A percentile compares a stretch with the other conserved stretches of the same genome.
Evolutionary conservation across 2,888 invertebrate genomes (phyloP).

Genomic region (Tenthredo mesomela): DNA sequence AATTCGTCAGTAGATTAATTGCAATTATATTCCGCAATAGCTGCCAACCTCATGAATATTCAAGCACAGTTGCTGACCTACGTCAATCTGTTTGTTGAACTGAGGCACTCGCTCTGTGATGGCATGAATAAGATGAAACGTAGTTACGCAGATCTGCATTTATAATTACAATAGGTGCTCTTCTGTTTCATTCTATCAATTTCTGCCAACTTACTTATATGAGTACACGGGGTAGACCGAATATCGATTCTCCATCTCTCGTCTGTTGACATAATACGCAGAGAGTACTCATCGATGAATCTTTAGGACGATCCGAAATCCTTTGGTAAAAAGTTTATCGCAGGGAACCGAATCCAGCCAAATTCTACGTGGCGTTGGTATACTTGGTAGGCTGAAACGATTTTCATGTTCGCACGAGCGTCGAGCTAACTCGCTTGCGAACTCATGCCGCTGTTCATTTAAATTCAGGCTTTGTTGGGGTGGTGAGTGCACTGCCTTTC

Average conservation of each 20-base stretch:
- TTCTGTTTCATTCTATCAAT: background rate
- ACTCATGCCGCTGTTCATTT: slow-evolving; percentile 7
- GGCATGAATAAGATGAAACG: slow-evolving; percentile 12
- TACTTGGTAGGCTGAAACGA: slow-evolving; percentile 8
- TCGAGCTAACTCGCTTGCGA: background rate
- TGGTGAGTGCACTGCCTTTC: background rate
- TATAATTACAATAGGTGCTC: background rate
- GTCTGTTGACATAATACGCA: background rate
- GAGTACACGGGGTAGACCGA: background rate
- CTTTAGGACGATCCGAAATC: background rate
- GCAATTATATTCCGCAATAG: slow-evolving; percentile 28
- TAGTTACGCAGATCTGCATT: slow-evolving; percentile 5
- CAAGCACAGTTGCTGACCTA: background rate
- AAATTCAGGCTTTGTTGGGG: slow-evolving; percentile 20
- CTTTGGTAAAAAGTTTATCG: background rate
- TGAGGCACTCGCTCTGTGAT: background rate
- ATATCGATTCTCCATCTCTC: background rate
- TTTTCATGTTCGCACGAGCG: slow-evolving; percentile 26
- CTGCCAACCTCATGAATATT: slow-evolving; percentile 33
- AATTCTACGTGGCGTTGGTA: background rate
- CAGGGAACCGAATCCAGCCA: background rate
- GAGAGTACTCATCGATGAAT: background rate
- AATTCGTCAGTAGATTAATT: slow-evolving; percentile 27
- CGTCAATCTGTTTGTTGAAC: slow-evolving; percentile 11
- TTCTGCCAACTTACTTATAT: background rate